phyloP scores from a whole-genome alignment of 2,797 vertebrate species.

The Okamejei kenojei region DNA sequence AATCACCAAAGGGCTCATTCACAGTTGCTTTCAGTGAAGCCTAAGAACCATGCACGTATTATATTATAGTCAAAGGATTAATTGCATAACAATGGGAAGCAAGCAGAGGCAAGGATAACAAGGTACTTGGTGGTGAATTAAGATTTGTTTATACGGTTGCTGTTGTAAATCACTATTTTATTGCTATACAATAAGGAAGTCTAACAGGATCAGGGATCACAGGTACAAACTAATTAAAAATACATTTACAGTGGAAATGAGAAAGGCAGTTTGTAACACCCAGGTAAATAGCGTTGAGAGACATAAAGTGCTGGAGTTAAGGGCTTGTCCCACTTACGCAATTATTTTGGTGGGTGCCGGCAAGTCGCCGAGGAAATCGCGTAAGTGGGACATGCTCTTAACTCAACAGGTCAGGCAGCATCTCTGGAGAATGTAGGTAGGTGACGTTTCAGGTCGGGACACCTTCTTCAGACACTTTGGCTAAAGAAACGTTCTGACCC shows the following conservation, averaged over 20 bases:
- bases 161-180: conserved; percentile 7
- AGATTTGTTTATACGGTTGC: background rate
- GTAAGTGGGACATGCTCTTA: too few species aligned
- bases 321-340: too few species aligned
- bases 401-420: too few species aligned
- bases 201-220: background rate
- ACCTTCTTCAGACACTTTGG: too few species aligned
- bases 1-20: background rate
- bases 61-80: conserved; percentile 11
- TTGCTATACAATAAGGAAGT: background rate
- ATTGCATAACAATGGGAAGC: background rate
- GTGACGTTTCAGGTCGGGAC: too few species aligned
- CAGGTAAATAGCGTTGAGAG: too few species aligned
- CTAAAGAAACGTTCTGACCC: too few species aligned
- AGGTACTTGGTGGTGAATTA: background rate
- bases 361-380: too few species aligned
- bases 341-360: too few species aligned
- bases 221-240: background rate
- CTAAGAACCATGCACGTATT: background rate
- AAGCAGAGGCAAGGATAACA: background rate
- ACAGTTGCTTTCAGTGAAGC: background rate
- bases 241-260: background rate
- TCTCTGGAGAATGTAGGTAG: too few species aligned
- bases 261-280: background rate
- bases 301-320: too few species aligned